A percentile compares a stretch with the other conserved stretches of the same genome.
These are phyloP conservation scores for Rhagologus leucostigma DNA, from an alignment of 2,113 vertebrate genomes.

Conservation along the genomic window DNA sequence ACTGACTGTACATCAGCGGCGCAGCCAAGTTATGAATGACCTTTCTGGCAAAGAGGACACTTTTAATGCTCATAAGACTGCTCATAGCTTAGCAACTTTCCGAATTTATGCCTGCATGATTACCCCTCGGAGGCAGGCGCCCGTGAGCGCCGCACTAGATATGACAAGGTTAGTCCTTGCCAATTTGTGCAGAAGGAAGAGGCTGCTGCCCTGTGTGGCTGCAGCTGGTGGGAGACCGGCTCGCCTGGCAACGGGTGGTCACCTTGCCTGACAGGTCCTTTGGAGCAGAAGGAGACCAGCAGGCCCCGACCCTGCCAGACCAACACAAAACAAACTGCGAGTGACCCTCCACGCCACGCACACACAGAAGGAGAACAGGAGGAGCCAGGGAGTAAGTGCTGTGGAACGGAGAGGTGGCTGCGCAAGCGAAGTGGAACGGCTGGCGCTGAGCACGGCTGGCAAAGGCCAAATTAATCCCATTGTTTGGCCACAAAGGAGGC, in stretches of 20 bases:
- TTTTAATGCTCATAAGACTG: slow-evolving; percentile 93
- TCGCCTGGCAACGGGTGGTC: fast-evolving
- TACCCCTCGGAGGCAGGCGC: slow-evolving; percentile 83
- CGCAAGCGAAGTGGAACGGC: slow-evolving; percentile 82
- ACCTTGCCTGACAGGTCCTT: background rate
- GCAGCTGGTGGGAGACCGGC: background rate
- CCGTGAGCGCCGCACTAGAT: slow-evolving; percentile 80
- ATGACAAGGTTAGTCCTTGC: slow-evolving; percentile 82
- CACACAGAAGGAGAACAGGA: background rate
- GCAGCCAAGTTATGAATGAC: slow-evolving; percentile 99
- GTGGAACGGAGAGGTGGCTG: slow-evolving; percentile 62
- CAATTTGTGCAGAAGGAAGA: slow-evolving; percentile 71
- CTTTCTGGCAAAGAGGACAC: slow-evolving; percentile 97
- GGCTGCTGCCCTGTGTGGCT: background rate
- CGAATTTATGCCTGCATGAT: slow-evolving; percentile 88
- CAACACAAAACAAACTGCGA: background rate
- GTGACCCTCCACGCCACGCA: background rate
- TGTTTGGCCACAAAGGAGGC: slow-evolving; percentile 82
- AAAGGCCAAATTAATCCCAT: slow-evolving; percentile 84
- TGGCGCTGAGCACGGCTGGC: slow-evolving; percentile 74
- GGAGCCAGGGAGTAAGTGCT: slow-evolving; percentile 31
- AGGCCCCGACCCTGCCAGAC: background rate
- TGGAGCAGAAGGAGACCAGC: fast-evolving
- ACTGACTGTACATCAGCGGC: slow-evolving; percentile 95
- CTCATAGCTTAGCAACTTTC: slow-evolving; percentile 92